These are phyloP conservation scores for Brachystomella parvula DNA, from an alignment of 1,140 invertebrate species.

Conservation along the genomic window DNA sequence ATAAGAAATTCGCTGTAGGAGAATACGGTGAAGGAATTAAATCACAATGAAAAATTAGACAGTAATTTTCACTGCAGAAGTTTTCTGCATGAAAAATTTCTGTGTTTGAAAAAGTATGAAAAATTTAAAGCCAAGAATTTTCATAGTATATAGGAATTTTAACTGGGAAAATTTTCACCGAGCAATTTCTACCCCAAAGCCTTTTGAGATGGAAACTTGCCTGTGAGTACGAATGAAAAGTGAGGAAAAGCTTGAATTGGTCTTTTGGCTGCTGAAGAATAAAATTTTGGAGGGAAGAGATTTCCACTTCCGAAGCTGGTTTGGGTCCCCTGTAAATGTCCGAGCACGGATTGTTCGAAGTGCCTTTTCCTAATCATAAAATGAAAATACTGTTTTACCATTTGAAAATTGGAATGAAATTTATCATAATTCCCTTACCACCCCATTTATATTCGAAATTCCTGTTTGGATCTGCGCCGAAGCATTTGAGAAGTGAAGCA, in stretches of 20 bases:
- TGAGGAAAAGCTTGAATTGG: constrained; percentile 62
- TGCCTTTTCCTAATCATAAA: constrained; percentile 46
- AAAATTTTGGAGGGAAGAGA: constrained; percentile 62
- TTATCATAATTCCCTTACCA: constrained; percentile 34
- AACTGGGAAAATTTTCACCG: background rate
- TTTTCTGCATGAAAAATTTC: too few relatives aligned
- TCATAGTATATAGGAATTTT: too few relatives aligned
- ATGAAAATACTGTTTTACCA: background rate
- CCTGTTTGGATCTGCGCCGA: constrained; percentile 70
- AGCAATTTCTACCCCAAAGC: background rate
- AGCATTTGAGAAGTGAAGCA: constrained; percentile 39
- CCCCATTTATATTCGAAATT: constrained; percentile 73
- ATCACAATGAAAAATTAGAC: too few relatives aligned
- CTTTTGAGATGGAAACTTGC: too few relatives aligned
- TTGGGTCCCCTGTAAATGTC: constrained; percentile 77
- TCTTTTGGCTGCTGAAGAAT: constrained; percentile 47
- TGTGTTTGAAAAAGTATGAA: too few relatives aligned
- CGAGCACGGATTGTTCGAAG: constrained; percentile 76
- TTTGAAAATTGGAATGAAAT: constrained; percentile 5
- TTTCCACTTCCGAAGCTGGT: constrained; percentile 88
- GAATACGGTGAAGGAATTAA: too few relatives aligned
- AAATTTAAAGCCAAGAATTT: too few relatives aligned
- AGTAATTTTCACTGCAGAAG: too few relatives aligned
- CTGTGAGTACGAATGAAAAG: constrained; percentile 80
- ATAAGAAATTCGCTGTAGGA: too few relatives aligned